Evolutionary conservation across 2,888 invertebrate species (phyloP).

Genomic region (Sipha maydis): DNA sequence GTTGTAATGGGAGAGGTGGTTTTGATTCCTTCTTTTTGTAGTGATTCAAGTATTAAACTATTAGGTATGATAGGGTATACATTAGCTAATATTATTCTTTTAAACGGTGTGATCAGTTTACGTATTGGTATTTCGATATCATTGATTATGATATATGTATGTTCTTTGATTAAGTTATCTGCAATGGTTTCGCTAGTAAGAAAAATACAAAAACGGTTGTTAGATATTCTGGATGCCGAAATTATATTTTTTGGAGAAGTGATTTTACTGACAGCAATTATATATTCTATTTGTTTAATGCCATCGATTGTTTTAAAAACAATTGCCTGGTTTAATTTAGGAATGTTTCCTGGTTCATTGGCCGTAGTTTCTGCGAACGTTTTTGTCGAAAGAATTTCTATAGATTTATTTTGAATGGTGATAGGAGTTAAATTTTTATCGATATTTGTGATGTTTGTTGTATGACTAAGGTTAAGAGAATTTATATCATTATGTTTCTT

Average conservation of each 20-base stretch:
- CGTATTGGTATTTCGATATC: slow-evolving; percentile 1
- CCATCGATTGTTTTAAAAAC: neutral
- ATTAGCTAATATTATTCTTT: too few relatives aligned
- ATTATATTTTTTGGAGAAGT: too few relatives aligned
- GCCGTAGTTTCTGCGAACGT: slow-evolving; percentile 10
- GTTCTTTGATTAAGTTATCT: neutral
- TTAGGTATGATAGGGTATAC: too few relatives aligned
- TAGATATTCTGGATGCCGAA: slow-evolving; percentile 18
- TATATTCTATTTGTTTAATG: too few relatives aligned
- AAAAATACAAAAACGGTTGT: slow-evolving; percentile 14
- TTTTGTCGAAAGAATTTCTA: neutral
- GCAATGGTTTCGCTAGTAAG: neutral
- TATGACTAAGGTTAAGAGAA: too few relatives aligned
- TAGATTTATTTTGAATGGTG: neutral
- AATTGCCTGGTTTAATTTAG: slow-evolving; percentile 1
- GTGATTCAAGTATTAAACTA: too few relatives aligned
- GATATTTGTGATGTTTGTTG: neutral
- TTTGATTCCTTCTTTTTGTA: too few relatives aligned
- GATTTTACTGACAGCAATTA: too few relatives aligned
- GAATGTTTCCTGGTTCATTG: neutral
- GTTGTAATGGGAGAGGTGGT: too few relatives aligned
- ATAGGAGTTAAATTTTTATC: neutral
- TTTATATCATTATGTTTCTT: too few relatives aligned
- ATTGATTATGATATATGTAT: neutral
- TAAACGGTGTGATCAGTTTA: too few relatives aligned